Evolutionary conservation across 2,113 vertebrate genomes (phyloP), one percentile per base, ranked within the genome.

Genomic region (Hydrolagus affinis): DNA sequence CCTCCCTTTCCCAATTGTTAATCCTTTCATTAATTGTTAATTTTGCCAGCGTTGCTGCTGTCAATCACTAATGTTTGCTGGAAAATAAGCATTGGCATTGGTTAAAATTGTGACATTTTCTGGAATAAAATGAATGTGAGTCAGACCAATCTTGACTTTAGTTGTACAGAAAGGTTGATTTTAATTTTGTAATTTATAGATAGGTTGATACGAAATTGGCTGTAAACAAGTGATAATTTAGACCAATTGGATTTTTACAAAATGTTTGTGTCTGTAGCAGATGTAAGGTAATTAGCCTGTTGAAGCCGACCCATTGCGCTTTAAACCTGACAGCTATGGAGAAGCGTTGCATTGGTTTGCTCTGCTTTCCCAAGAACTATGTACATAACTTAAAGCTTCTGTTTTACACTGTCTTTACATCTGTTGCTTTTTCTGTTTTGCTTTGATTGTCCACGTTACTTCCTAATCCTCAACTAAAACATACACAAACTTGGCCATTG

Each of bases 371-470:
- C 78, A 83, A 66, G 78, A 83, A 83, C 62, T 83, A 83, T 21
- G 78, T 83, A 83, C 94, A 94, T 94, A 90, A 95, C 92, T 94
- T 91, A 93, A 92, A 92, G 90, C 93, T 93, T 94, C 93, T 92
- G 91, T 93, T 88, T 90, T 89, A 95, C 94, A 94, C 92, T 90
- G 93, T 94, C 94, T 93, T 91, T 94, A 94, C 94, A 92, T 92
- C 94, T 94, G 93, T 94, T 94, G 94, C 95, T 95, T 94, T 94
- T 83, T 93, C 89, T 91, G 91, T 93, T 91, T 94, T 92, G 93
- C 92, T 94, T 93, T 89, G 91, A 93, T 93, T 93, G 91, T 94
- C 94, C 90, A 91, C 90, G 91, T 94, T 93, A 91, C 93, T 94
- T 93, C 93, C 94, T 93, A 93, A 94, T 94, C 92, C 91, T 93